phyloP scores from a whole-genome alignment of 2,888 invertebrate species.

The Sepioteuthis lessoniana region DNA sequence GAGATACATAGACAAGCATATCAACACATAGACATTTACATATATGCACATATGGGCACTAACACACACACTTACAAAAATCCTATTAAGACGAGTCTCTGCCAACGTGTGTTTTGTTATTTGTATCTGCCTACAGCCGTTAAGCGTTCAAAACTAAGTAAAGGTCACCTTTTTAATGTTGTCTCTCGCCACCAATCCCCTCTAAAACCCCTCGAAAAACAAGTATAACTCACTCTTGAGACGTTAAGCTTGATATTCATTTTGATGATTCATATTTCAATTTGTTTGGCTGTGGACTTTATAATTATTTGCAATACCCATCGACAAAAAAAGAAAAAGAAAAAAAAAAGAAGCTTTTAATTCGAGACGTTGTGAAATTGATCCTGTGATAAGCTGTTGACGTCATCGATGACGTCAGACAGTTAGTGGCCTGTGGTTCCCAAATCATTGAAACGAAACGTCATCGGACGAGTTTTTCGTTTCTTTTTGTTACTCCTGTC shows the following conservation, averaged over 20 bases:
- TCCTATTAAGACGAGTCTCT: no score
- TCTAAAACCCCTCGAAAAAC: no score
- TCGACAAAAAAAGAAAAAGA: not conserved
- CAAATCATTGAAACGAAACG: not conserved
- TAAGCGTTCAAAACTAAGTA: no score
- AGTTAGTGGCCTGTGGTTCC: not conserved
- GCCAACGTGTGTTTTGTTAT: no score
- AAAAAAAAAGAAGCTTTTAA: not conserved
- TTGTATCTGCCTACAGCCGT: no score
- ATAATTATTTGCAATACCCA: not conserved
- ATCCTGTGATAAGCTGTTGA: not conserved
- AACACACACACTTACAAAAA: not conserved
- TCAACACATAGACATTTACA: not conserved
- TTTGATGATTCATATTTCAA: not conserved
- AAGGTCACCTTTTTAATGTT: no score
- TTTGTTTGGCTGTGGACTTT: not conserved
- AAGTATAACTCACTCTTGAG: not conserved
- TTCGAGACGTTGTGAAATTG: not conserved
- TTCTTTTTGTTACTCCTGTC: not conserved
- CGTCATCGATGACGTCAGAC: not conserved
- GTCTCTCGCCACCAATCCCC: no score
- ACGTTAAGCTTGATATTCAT: not conserved
- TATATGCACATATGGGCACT: not conserved
- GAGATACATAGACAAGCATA: not conserved
- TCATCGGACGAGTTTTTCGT: not conserved